phyloP scores from a whole-genome alignment of 2,113 vertebrate genomes.

The Chunga burmeisteri region DNA sequence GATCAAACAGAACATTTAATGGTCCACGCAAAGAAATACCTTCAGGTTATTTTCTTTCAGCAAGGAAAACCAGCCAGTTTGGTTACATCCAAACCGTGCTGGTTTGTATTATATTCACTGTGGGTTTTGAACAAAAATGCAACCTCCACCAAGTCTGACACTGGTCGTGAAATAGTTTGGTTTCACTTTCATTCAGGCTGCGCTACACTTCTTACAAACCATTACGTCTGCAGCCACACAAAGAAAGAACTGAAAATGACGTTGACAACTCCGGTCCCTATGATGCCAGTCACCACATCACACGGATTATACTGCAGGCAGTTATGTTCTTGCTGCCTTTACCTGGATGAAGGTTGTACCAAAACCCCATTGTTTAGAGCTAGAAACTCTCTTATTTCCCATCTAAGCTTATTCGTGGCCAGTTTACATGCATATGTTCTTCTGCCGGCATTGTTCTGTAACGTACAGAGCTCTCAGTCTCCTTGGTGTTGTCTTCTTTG shows the following conservation, averaged over 20 bases:
- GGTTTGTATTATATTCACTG: not conserved
- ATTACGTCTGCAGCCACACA: not conserved
- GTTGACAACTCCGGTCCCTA: not conserved
- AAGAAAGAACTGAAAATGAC: not conserved
- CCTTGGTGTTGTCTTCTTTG: not conserved
- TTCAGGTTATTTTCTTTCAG: not conserved
- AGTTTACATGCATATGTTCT: not conserved
- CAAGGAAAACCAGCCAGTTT: not conserved
- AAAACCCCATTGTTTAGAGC: accelerated
- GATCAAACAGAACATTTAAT: not conserved
- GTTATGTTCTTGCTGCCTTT: not conserved
- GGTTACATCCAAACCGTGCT: not conserved
- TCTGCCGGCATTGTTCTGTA: not conserved
- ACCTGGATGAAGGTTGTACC: not conserved
- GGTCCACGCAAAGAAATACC: not conserved
- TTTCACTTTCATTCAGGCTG: not conserved
- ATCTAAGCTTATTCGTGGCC: not conserved
- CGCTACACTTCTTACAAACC: not conserved
- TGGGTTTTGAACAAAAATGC: not conserved
- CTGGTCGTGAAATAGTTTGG: not conserved
- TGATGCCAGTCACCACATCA: not conserved
- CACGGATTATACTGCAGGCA: not conserved
- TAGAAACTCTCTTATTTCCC: not conserved
- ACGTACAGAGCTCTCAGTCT: not conserved
- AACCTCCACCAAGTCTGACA: not conserved